These are phyloP conservation scores for Cephalopachus bancanus DNA, from an alignment of 2,797 vertebrate species.

Conservation along the genomic window DNA sequence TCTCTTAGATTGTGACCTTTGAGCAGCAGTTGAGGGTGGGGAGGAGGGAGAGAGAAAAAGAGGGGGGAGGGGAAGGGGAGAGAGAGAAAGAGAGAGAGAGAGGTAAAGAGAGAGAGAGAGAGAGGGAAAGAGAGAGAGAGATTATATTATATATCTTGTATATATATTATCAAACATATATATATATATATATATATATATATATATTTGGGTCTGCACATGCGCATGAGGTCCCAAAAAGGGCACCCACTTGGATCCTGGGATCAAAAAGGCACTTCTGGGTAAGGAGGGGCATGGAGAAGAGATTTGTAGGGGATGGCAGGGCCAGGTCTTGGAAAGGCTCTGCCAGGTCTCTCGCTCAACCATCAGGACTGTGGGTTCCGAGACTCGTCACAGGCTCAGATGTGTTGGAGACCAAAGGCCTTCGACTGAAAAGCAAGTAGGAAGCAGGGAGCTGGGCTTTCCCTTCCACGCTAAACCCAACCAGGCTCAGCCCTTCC, in stretches of 20 bases:
- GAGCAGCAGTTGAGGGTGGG: neutral
- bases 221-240: neutral
- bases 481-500: neutral
- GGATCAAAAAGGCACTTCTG: rapidly evolving
- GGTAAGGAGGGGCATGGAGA: rapidly evolving
- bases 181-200: too few species aligned
- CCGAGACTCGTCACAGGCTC: neutral
- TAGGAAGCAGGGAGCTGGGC: neutral
- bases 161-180: too few species aligned
- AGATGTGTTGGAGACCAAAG: neutral
- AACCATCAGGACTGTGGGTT: neutral
- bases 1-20: neutral
- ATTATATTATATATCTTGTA: too few species aligned
- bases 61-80: too few species aligned
- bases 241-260: neutral
- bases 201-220: neutral
- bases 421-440: neutral
- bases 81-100: too few species aligned
- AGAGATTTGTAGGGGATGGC: neutral
- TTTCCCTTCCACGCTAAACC: neutral
- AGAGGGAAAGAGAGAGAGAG: too few species aligned
- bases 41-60: too few species aligned
- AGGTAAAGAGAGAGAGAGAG: too few species aligned
- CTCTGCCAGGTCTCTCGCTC: neutral
- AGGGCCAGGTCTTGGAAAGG: neutral